Evolutionary conservation across 2,888 invertebrate species (phyloP), one percentile per base, ranked within the genome.

Genomic region (Drosophila fungiperda): DNA sequence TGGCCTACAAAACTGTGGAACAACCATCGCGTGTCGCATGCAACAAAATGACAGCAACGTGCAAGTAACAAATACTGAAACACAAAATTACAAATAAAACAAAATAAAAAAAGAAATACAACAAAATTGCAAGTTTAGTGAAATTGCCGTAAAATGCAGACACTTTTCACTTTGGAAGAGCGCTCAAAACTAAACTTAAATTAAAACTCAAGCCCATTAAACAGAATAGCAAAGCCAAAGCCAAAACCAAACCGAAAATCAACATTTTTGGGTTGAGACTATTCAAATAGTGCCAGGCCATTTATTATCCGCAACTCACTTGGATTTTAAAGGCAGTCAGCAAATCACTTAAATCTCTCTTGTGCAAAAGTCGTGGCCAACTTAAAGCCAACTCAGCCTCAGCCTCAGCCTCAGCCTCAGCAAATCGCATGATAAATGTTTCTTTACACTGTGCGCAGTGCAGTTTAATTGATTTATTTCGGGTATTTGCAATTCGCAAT

Each of bases 351-450:
- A 89, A 85, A 89, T 85, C 89, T 74, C 84, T 76, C 67, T 69
- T 81, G 80, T 75, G 78, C 85, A 87, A 82, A 85, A 89, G 89
- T 89, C 88, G 87, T 89, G 87, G 80, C 89, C 66, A 89, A 89
- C 66, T 84, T 84, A 89, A 87, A 83, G 72, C 80, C 75, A 35
- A 29, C 49, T 29, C 29, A 49, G 29, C 5, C 68, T 55, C 62
- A 26, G 23, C 1, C 23, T 23, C 26, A 26, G 2, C 26, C 26
- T 26, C 26, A 26, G 80, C 57, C 83, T 58, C 61, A 68, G 78
- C 75, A 82, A 82, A 89, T 85, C 85, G 85, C 88, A 85, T 85
- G 85, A 85, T 85, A 89, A 85, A 89, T 85, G 85, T 85, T 84
- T 76, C 73, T 73, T 74, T 74, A 76, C 73, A 73, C 61, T 58